These are phyloP conservation scores for Chionodraco myersi DNA, from an alignment of 2,113 vertebrate genomes.

Conservation along the genomic window DNA sequence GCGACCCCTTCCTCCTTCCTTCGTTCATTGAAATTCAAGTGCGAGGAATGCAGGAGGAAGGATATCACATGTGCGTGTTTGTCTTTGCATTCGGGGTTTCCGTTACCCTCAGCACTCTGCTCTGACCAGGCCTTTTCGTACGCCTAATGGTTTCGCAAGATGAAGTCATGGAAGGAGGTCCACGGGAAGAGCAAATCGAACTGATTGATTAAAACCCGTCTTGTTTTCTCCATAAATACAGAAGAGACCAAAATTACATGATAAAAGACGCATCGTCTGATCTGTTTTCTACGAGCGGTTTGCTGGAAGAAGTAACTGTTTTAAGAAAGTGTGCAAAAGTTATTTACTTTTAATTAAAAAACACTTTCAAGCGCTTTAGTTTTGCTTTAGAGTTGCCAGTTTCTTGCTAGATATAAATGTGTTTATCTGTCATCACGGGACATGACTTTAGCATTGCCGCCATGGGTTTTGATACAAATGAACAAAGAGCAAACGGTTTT, in stretches of 20 bases:
- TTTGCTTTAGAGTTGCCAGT: background rate
- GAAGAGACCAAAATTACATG: background rate
- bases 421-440: slow-evolving; percentile 10
- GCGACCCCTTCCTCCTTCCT: slow-evolving; percentile 56
- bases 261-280: background rate
- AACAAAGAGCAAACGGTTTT: slow-evolving; percentile 42
- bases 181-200: slow-evolving; percentile 3
- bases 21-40: slow-evolving; percentile 70
- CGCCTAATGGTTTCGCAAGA: slow-evolving; percentile 50
- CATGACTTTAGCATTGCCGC: background rate
- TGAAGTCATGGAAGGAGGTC: slow-evolving; percentile 14
- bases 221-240: background rate
- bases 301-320: background rate
- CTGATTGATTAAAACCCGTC: slow-evolving; percentile 5
- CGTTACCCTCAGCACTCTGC: slow-evolving; percentile 50
- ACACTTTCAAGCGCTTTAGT: background rate
- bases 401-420: slow-evolving; percentile 1
- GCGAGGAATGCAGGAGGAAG: slow-evolving; percentile 80
- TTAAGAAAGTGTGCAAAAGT: background rate
- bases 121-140: slow-evolving; percentile 52
- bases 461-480: background rate
- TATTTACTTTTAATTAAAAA: background rate
- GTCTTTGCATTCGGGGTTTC: slow-evolving; percentile 73
- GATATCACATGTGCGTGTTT: slow-evolving; percentile 75
- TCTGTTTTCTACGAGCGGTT: background rate